Conservation (phyloP, 2,113 vertebrate species). For the Murina feae region DNA sequence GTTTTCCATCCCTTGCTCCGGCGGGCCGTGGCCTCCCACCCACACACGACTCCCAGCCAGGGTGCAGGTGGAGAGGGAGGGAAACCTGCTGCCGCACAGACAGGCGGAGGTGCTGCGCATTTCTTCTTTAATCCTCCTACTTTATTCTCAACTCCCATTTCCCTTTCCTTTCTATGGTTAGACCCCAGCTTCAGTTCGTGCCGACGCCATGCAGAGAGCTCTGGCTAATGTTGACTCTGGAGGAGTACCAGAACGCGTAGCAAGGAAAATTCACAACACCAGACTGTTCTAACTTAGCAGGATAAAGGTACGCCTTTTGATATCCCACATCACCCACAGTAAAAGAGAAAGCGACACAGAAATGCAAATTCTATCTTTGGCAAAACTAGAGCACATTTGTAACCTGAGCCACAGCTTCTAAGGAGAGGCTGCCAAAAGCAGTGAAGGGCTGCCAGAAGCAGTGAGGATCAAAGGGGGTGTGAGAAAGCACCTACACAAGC, state of each 20-base stretch:
- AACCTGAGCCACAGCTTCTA: constrained; percentile 6
- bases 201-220: not conserved
- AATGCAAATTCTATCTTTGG: constrained; percentile 1
- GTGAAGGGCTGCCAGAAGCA: not conserved
- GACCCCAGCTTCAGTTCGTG: not conserved
- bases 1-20: constrained; percentile 69
- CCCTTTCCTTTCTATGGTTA: constrained; percentile 10
- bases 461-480: not conserved
- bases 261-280: not conserved
- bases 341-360: constrained; percentile 26
- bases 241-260: constrained; percentile 16
- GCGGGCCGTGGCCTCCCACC: constrained; percentile 57
- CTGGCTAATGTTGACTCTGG: constrained; percentile 3
- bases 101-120: not conserved
- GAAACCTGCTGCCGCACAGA: not conserved
- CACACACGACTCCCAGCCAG: constrained; percentile 64
- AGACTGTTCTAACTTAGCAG: not conserved
- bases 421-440: constrained; percentile 23
- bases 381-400: constrained; percentile 47
- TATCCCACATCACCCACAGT: constrained; percentile 31
- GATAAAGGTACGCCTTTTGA: constrained; percentile 20
- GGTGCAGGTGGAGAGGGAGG: not conserved
- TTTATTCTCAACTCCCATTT: not conserved
- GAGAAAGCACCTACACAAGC: not conserved
- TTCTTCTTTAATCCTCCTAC: not conserved